These are phyloP conservation scores for Phaethon lepturus DNA, from an alignment of 2,113 vertebrate species.

Conservation along the genomic window DNA sequence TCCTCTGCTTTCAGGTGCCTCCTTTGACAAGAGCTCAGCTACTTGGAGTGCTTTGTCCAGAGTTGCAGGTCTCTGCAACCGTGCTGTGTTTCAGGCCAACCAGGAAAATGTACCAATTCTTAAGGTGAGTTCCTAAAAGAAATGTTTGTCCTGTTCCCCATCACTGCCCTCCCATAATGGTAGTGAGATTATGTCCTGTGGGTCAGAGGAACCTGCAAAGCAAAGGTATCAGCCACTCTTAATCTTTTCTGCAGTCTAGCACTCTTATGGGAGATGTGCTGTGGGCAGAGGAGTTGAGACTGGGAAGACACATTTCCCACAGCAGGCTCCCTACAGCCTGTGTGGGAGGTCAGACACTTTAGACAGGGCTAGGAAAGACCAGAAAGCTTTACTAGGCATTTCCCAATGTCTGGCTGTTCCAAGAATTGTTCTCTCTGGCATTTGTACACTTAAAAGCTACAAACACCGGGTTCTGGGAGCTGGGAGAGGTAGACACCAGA, in stretches of 20 bases:
- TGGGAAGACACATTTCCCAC: neutral
- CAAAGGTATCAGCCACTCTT: neutral
- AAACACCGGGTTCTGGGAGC: neutral
- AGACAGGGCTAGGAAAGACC: neutral
- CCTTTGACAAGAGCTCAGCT: constrained; percentile 81
- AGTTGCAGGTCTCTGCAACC: constrained; percentile 83
- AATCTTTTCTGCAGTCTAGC: neutral
- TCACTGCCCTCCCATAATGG: accelerated
- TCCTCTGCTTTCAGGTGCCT: constrained; percentile 73
- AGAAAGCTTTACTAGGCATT: neutral
- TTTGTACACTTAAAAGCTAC: neutral
- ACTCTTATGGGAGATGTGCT: neutral
- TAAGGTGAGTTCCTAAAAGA: constrained; percentile 67
- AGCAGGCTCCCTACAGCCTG: neutral
- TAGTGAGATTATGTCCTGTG: neutral
- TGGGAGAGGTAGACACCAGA: neutral
- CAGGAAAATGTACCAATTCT: constrained; percentile 84
- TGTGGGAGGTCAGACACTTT: neutral
- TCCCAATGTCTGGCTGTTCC: neutral
- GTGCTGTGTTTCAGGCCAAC: constrained; percentile 83
- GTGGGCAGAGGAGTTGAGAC: neutral
- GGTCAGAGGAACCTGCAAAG: neutral
- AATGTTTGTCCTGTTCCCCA: neutral
- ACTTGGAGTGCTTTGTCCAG: constrained; percentile 81
- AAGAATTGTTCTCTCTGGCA: neutral